Percentiles rank a stretch among this genome's conserved stretches.
These are phyloP conservation scores for Takifugu bimaculatus DNA, from an alignment of 2,113 vertebrate genomes.

Conservation along the genomic window DNA sequence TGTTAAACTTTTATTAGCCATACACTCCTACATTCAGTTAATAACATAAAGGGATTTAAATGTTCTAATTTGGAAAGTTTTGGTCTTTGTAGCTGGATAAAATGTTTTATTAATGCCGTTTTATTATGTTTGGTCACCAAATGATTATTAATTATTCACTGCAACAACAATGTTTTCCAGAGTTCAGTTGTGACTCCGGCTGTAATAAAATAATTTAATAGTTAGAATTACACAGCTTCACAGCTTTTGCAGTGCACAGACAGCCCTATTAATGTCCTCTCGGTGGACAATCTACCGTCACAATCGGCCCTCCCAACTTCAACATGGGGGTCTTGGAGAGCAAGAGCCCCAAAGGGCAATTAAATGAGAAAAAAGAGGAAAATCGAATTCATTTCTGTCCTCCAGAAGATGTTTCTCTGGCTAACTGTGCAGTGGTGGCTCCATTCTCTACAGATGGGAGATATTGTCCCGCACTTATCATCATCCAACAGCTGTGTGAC, in stretches of 20 bases:
- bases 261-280: slow-evolving; percentile 22
- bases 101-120: not conserved
- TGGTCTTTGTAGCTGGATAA: not conserved
- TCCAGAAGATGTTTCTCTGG: slow-evolving; percentile 9
- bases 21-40: too few species aligned
- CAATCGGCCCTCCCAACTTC: slow-evolving; percentile 4
- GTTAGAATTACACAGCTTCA: not conserved
- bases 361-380: not conserved
- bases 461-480: slow-evolving; percentile 50
- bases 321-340: slow-evolving; percentile 22
- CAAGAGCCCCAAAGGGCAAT: slow-evolving; percentile 16
- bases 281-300: slow-evolving; percentile 14
- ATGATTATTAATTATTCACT: not conserved
- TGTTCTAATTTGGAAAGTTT: too few species aligned
- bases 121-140: not conserved
- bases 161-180: too few species aligned
- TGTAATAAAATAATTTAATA: not conserved
- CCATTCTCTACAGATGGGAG: slow-evolving; percentile 28
- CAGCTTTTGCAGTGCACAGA: slow-evolving; percentile 10
- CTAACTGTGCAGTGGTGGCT: slow-evolving; percentile 23
- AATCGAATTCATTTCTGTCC: not conserved
- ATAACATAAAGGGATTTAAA: too few species aligned
- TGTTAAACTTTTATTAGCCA: too few species aligned
- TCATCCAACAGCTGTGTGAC: slow-evolving; percentile 55
- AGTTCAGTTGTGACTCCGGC: not conserved